Evolutionary conservation across 2,797 vertebrate genomes (phyloP), one percentile per base, ranked within the genome.

Genomic region (Sylvilagus floridanus): DNA sequence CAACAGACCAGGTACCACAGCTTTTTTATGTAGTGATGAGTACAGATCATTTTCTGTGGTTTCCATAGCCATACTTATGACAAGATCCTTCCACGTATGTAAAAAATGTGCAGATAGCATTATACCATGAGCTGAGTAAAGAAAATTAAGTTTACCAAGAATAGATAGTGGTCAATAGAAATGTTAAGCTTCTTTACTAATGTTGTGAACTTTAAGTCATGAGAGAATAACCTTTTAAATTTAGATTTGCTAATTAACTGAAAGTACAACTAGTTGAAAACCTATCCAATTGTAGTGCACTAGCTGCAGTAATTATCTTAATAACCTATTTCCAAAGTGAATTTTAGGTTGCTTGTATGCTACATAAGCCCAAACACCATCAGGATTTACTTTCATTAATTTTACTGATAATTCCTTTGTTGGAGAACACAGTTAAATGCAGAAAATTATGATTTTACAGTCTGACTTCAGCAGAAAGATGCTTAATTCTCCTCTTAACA

Each of bases 1-100:
- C 96, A 97, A 42, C 96, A 97, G 76, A 97, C 93, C 91, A 97
- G 96, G 97, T 98, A 97, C 47, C 26, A 91, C 50, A n/a, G 73
- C 78, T 71, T 85, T 42, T 5, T 87, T 84, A 60, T 54, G 93
- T 79, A 68, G n/a, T 91, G 57, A 3, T 84, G 52, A n/a, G 37
- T 91, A 76, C 47, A 96, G 26, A 37, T 90, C 11, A 28, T 78
- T 68, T 19, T 71, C 24, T 78, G 21, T 1, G 66, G 28, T 60
- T 91, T 35, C 17, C 8, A 14, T 60, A 79, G 35, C 8, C 32
- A 28, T 90, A 83, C 69, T 62, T 94, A 30, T 30, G 57, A 14
- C 82, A 84, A 11, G 94, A 81, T 30, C 14, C 13, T 19, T 21
- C 57, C 30, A 84, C 32, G 26, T 11, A 75, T 26, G 87, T 26